Percentiles rank a stretch among this genome's conserved stretches.
Conservation (phyloP, 2,113 vertebrate species). For the Chaetodon auriga region DNA sequence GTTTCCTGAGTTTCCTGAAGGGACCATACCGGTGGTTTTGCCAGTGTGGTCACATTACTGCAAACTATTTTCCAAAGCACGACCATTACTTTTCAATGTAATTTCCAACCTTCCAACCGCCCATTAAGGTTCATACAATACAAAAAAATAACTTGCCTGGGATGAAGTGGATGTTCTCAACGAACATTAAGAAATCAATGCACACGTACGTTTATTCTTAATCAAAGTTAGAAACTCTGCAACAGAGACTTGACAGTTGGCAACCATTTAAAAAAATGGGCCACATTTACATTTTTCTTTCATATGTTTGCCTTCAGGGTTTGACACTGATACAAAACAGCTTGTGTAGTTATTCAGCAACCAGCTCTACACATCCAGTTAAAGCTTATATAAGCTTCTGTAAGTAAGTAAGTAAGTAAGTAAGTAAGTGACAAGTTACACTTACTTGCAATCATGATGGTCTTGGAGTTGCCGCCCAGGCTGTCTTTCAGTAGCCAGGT, state of each 20-base stretch:
- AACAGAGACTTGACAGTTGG: too few relatives aligned
- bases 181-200: background rate
- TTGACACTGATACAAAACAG: background rate
- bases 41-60: background rate
- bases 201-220: background rate
- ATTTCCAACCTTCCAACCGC: background rate
- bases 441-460: constrained; percentile 98
- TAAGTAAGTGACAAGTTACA: too few relatives aligned
- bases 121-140: background rate
- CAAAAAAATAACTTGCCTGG: background rate
- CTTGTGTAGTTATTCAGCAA: background rate
- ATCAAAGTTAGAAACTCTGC: background rate
- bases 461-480: constrained; percentile 96
- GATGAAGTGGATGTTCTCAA: background rate
- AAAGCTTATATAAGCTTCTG: too few relatives aligned
- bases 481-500: constrained; percentile 99
- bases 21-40: background rate
- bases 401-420: too few relatives aligned
- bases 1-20: background rate
- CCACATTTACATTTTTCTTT: background rate
- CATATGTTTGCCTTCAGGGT: background rate
- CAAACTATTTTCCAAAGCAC: background rate
- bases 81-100: background rate
- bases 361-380: background rate
- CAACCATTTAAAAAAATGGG: too few relatives aligned